Evolutionary conservation across 2,888 invertebrate genomes (phyloP).

Genomic region (Trypoxylon attenuatum): DNA sequence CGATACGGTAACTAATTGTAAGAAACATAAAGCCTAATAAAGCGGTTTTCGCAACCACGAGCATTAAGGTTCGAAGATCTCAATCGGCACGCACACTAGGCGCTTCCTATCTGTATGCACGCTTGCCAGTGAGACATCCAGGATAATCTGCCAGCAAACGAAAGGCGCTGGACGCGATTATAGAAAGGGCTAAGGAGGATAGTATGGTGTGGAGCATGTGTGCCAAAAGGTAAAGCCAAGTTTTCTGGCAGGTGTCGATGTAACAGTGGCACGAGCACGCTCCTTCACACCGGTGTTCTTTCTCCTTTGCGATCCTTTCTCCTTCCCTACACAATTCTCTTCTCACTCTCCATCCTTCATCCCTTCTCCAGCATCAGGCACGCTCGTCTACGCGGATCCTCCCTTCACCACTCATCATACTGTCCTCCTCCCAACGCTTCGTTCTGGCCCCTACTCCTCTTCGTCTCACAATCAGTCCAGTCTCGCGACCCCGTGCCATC

Average conservation of each 20-base stretch:
- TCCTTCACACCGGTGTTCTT: conserved; percentile 46
- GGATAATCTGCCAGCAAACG: conserved; percentile 27
- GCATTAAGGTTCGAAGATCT: too few relatives aligned
- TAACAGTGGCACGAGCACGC: conserved; percentile 63
- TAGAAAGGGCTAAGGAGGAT: conserved; percentile 1
- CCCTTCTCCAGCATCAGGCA: conserved; percentile 27
- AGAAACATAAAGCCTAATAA: too few relatives aligned
- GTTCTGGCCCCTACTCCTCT: conserved; percentile 3
- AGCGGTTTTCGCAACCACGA: too few relatives aligned
- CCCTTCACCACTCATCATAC: conserved; percentile 1
- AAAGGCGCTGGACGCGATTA: conserved; percentile 4
- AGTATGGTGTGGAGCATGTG: conserved; percentile 49
- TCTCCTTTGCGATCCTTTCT: conserved; percentile 21
- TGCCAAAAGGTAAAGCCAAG: conserved; percentile 53
- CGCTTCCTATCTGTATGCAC: too few relatives aligned
- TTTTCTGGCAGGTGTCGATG: conserved; percentile 62
- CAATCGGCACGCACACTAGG: too few relatives aligned
- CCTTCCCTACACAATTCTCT: conserved; percentile 14
- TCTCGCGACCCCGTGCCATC: conserved; percentile 12
- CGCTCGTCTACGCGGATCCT: conserved; percentile 32
- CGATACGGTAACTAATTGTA: too few relatives aligned
- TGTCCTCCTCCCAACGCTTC: conserved; percentile 14
- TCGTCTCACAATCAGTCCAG: neutral
- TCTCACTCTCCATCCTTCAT: conserved; percentile 4
- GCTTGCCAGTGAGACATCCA: too few relatives aligned